Conservation (phyloP, 2,113 vertebrate genomes). For the Mixornis gularis region DNA sequence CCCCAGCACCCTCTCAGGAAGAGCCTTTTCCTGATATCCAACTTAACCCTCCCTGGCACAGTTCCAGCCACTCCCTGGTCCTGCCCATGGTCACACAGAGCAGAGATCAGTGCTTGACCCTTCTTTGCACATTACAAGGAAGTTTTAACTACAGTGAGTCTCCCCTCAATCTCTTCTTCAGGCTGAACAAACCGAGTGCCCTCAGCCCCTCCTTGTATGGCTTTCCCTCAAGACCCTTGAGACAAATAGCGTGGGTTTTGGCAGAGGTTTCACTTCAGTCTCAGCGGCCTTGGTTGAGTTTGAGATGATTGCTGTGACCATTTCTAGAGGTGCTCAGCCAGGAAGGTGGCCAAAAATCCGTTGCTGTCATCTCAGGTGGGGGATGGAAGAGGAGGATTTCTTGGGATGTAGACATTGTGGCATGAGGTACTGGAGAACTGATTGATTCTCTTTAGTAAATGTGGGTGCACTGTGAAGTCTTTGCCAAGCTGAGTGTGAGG, state of each 20-base stretch:
- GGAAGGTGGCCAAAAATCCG: background rate
- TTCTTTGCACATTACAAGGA: background rate
- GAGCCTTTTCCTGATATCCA: background rate
- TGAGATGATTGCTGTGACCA: background rate
- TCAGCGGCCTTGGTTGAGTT: background rate
- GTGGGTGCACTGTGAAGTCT: background rate
- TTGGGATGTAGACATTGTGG: background rate
- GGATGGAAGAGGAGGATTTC: background rate
- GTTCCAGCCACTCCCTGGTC: background rate
- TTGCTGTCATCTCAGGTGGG: background rate
- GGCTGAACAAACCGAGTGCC: background rate
- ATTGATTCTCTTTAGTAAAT: background rate
- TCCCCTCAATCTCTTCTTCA: background rate
- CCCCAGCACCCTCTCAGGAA: background rate
- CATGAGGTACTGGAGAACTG: background rate
- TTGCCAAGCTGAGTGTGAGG: background rate
- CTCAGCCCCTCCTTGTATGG: background rate
- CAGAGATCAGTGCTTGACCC: background rate
- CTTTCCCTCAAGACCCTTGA: background rate
- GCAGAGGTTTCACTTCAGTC: background rate
- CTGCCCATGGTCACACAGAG: background rate
- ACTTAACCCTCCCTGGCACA: background rate
- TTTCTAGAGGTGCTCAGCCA: background rate
- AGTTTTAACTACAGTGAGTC: background rate
- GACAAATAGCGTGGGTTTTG: fast-evolving